Percentiles rank a stretch among this genome's conserved stretches.
Conservation (phyloP, 1,140 invertebrate species). For the Eubasilissa regina region DNA sequence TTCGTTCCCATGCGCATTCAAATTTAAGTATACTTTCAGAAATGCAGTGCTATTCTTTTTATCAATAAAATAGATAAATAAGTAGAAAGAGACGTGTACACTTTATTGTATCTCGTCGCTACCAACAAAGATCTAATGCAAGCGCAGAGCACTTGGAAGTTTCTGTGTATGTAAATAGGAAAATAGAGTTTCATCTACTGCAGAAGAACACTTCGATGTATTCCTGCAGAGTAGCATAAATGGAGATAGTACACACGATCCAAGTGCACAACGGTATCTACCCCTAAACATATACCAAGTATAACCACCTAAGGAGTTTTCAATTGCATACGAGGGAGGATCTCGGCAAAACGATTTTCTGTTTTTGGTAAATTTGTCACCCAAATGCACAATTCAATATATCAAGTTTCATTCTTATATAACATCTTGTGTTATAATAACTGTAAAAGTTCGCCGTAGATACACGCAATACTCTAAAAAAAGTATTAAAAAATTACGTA, state of each 20-base stretch:
- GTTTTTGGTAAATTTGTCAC: no score
- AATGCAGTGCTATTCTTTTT: neutral
- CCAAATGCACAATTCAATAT: no score
- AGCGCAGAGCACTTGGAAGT: constrained; percentile 6
- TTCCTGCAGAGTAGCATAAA: constrained; percentile 14
- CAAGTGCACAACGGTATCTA: constrained; percentile 12
- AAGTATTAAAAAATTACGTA: no score
- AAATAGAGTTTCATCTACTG: constrained; percentile 47
- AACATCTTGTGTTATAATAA: no score
- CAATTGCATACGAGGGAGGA: no score
- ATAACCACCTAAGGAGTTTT: neutral
- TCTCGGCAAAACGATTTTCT: no score
- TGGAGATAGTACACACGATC: neutral
- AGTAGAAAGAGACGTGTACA: neutral
- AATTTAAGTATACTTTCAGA: neutral
- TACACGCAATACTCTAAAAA: no score
- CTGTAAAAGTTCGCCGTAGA: no score
- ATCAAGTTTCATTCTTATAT: no score
- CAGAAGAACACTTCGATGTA: constrained; percentile 32
- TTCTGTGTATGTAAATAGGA: constrained; percentile 41
- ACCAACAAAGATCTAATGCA: constrained; percentile 32
- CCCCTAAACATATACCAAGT: neutral
- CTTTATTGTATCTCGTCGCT: constrained; percentile 32
- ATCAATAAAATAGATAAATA: neutral
- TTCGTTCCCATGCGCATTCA: neutral